These are phyloP conservation scores for Pogonomyrmex californicus DNA, from an alignment of 1,140 invertebrate species.

Conservation along the genomic window DNA sequence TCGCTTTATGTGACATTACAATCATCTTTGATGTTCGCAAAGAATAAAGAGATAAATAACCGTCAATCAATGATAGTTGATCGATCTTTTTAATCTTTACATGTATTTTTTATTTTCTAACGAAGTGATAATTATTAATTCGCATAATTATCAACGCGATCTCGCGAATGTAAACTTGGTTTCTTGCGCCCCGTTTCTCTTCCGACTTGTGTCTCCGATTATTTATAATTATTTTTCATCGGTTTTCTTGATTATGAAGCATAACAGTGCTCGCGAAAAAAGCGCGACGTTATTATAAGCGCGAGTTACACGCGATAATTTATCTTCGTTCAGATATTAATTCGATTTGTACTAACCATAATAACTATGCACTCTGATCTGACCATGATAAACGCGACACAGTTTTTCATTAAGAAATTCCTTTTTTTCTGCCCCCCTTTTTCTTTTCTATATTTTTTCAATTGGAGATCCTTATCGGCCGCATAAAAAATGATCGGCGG, in stretches of 20 bases:
- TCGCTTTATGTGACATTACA: background rate
- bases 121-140: conserved; percentile 19
- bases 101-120: background rate
- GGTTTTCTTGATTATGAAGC: background rate
- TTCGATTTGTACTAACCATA: conserved; percentile 7
- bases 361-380: background rate
- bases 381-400: background rate
- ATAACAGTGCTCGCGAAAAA: background rate
- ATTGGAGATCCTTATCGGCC: background rate
- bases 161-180: background rate
- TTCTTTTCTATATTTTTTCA: background rate
- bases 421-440: background rate
- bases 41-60: conserved; percentile 2
- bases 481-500: background rate
- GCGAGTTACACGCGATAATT: conserved; percentile 1
- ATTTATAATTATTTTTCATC: conserved; percentile 23
- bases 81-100: conserved; percentile 1
- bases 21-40: background rate
- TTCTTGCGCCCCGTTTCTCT: background rate
- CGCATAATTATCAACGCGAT: background rate
- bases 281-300: background rate
- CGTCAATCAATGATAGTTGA: background rate
- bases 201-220: background rate
- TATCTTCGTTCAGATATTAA: conserved; percentile 16
- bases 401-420: conserved; percentile 28